These are phyloP conservation scores for Macrochelys suwanniensis DNA, from an alignment of 2,797 vertebrate species.

Conservation along the genomic window DNA sequence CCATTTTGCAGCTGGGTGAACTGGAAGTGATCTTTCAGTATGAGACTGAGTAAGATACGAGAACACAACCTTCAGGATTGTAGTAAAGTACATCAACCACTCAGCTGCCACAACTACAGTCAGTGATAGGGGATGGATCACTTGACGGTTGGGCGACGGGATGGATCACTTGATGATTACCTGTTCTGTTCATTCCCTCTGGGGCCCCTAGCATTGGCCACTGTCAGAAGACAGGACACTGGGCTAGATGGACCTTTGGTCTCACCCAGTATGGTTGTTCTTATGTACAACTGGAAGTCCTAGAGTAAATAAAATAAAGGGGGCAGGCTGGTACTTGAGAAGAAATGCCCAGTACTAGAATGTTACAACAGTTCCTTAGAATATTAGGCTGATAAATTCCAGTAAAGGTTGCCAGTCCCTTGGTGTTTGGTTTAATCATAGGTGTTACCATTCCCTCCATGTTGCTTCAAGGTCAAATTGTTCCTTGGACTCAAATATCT, in stretches of 20 bases:
- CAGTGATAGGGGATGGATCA: too few relatives aligned
- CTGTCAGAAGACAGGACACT: too few relatives aligned
- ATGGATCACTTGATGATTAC: too few relatives aligned
- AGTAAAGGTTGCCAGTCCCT: neutral
- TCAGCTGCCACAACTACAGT: neutral
- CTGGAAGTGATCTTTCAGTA: neutral
- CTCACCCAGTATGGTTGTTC: too few relatives aligned
- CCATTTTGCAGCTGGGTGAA: neutral
- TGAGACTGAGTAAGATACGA: neutral
- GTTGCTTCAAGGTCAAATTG: neutral
- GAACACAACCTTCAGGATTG: neutral
- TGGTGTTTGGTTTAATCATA: neutral
- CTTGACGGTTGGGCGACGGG: too few relatives aligned
- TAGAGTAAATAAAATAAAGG: neutral
- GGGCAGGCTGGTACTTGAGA: neutral
- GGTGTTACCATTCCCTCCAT: neutral
- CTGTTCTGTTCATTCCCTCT: too few relatives aligned
- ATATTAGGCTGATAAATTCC: too few relatives aligned
- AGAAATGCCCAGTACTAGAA: accelerated
- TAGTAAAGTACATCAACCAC: neutral
- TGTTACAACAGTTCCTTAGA: neutral
- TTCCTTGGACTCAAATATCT: neutral
- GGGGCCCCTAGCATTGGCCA: too few relatives aligned
- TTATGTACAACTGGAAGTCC: neutral
- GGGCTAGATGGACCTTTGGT: too few relatives aligned